A percentile compares a stretch with the other conserved stretches of the same genome.
Evolutionary conservation across 2,888 invertebrate genomes (phyloP).

Genomic region (Strigamia crassipes): DNA sequence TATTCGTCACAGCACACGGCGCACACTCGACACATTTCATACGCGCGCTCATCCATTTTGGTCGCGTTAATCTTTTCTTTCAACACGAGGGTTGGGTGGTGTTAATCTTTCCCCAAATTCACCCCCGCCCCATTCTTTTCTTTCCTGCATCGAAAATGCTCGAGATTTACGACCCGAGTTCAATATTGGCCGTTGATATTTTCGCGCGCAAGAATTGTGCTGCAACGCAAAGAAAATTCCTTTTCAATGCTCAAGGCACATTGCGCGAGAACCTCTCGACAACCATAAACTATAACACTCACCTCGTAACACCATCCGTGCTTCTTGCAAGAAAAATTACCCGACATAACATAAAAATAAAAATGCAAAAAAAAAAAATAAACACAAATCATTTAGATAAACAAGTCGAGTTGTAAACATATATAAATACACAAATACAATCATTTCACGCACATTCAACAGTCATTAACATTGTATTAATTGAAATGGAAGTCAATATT

Average conservation of each 20-base stretch:
- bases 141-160: not conserved
- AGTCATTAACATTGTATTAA: no score
- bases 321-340: not conserved
- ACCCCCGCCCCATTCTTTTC: not conserved
- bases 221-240: not conserved
- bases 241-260: conserved; percentile 9
- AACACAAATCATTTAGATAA: not conserved
- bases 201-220: not conserved
- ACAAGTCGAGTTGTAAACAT: not conserved
- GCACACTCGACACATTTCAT: not conserved
- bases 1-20: conserved; percentile 1
- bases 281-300: conserved; percentile 15
- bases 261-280: conserved; percentile 15
- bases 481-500: no score
- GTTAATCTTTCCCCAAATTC: not conserved
- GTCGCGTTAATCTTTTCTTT: conserved; percentile 30
- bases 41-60: conserved; percentile 23
- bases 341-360: not conserved
- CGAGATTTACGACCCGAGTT: not conserved
- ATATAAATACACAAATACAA: not conserved
- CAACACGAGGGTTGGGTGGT: not conserved
- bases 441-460: no score
- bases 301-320: not conserved
- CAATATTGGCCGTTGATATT: conserved; percentile 30
- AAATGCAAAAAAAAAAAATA: not conserved